Percentiles rank a stretch among this genome's conserved stretches.
Conservation (phyloP, 2,888 invertebrate species). For the Tetragonisca angustula region DNA sequence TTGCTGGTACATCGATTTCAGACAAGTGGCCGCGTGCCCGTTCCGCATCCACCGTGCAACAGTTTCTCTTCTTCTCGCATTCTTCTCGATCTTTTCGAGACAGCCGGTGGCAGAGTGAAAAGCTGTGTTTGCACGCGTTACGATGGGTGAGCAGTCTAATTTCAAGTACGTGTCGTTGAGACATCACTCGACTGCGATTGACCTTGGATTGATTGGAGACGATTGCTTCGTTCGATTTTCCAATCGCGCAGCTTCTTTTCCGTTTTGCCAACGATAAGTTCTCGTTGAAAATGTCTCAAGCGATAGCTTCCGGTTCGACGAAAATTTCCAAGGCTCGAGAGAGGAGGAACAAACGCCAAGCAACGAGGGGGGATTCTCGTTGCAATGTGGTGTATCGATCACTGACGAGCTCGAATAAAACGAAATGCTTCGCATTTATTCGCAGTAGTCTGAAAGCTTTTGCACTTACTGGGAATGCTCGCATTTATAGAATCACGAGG, state of each 20-base stretch:
- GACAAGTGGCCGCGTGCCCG: conserved; percentile 17
- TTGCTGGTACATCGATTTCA: conserved; percentile 41
- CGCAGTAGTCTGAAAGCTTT: conserved; percentile 16
- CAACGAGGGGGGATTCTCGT: background rate
- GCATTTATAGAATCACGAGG: conserved; percentile 22
- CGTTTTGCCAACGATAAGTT: too few species aligned
- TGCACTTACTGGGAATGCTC: background rate
- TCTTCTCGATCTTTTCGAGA: background rate
- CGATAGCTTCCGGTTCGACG: background rate
- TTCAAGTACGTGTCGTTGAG: too few species aligned
- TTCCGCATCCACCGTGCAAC: background rate
- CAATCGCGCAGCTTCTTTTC: too few species aligned
- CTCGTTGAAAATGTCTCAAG: background rate
- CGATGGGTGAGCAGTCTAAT: too few species aligned
- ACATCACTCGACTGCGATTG: too few species aligned
- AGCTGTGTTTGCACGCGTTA: background rate
- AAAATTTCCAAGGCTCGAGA: background rate
- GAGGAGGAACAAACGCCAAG: too few species aligned
- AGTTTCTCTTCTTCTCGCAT: conserved; percentile 5
- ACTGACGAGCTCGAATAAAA: background rate
- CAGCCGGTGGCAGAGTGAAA: background rate
- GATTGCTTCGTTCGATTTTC: too few species aligned
- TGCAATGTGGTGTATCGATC: background rate
- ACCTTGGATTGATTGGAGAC: too few species aligned
- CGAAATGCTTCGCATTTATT: background rate